phyloP scores from a whole-genome alignment of 2,888 invertebrate species.

The Shargacucullia verbasci region DNA sequence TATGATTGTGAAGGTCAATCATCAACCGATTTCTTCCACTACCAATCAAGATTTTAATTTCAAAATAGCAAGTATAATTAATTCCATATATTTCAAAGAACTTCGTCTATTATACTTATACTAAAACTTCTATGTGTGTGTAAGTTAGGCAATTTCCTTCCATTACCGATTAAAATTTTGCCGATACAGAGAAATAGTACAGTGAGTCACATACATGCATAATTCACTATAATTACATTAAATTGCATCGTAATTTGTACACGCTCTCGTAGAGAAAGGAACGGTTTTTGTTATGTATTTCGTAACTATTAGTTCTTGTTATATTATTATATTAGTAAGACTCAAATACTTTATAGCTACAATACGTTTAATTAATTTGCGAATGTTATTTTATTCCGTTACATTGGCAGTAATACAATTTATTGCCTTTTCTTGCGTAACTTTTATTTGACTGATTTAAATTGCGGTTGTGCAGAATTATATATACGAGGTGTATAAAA shows the following conservation, averaged over 20 bases:
- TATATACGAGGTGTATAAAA: no score
- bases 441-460: background rate
- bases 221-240: slow-evolving; percentile 41
- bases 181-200: slow-evolving; percentile 21
- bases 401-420: slow-evolving; percentile 5
- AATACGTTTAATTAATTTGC: background rate
- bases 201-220: slow-evolving; percentile 32
- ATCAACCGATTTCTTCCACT: background rate
- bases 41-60: no score
- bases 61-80: no score
- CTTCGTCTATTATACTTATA: slow-evolving; percentile 3
- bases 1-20: background rate
- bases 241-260: slow-evolving; percentile 36
- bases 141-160: slow-evolving; percentile 22
- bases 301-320: slow-evolving; percentile 11
- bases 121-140: background rate
- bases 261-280: slow-evolving; percentile 33
- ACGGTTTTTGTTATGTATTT: slow-evolving; percentile 15
- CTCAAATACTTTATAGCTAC: background rate
- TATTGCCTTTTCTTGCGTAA: background rate
- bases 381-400: background rate
- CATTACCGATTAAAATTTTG: slow-evolving; percentile 25
- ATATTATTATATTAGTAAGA: slow-evolving; percentile 8
- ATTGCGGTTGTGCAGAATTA: no score
- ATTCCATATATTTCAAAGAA: background rate